Evolutionary conservation across 2,888 invertebrate genomes (phyloP).

Genomic region (Hydropsyche betteni): DNA sequence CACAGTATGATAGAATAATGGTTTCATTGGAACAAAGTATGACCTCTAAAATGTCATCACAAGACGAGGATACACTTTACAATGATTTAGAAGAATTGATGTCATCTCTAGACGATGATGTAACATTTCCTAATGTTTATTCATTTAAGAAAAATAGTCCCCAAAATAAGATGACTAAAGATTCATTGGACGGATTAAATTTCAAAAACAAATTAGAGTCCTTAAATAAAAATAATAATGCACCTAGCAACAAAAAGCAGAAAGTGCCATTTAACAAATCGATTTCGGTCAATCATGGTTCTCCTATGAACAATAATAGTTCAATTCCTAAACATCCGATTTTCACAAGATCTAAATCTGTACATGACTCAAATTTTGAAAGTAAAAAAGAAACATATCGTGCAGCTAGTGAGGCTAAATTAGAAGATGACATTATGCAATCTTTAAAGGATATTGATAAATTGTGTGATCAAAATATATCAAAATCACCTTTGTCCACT

Average conservation of each 20-base stretch:
- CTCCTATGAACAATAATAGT: constrained; percentile 60
- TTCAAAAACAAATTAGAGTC: constrained; percentile 44
- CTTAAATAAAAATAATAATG: constrained; percentile 57
- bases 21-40: constrained; percentile 64
- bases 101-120: constrained; percentile 73
- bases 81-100: constrained; percentile 76
- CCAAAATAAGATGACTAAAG: constrained; percentile 39
- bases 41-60: constrained; percentile 61
- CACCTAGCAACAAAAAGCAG: constrained; percentile 42
- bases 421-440: constrained; percentile 65
- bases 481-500: neutral
- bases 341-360: constrained; percentile 67
- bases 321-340: constrained; percentile 64
- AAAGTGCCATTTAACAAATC: constrained; percentile 64
- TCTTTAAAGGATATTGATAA: constrained; percentile 65
- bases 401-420: constrained; percentile 60
- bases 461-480: constrained; percentile 58
- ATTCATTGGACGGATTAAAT: constrained; percentile 47
- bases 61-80: constrained; percentile 66
- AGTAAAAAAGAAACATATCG: constrained; percentile 58
- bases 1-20: constrained; percentile 66
- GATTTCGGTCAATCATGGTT: constrained; percentile 68
- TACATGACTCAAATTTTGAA: constrained; percentile 62
- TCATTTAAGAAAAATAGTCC: constrained; percentile 40
- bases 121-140: constrained; percentile 53